Conservation (phyloP, 2,888 invertebrate species). For the Temnothorax unifasciatus region DNA sequence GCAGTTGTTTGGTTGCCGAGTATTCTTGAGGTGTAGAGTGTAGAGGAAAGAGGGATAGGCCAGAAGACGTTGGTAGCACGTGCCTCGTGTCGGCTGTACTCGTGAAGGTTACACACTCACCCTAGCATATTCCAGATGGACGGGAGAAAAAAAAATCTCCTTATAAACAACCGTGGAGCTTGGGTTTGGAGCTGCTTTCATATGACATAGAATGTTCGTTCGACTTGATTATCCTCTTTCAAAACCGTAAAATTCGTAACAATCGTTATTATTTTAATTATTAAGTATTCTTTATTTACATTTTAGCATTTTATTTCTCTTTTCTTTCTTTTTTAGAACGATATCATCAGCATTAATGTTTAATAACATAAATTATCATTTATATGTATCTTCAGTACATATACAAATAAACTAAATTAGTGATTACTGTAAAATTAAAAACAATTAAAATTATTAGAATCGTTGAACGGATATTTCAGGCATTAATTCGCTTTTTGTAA, state of each 20-base stretch:
- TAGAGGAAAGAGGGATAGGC: slow-evolving; percentile 76
- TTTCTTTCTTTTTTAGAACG: neutral
- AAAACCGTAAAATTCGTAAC: neutral
- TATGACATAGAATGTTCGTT: neutral
- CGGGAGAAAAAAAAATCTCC: slow-evolving; percentile 61
- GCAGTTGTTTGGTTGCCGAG: slow-evolving; percentile 81
- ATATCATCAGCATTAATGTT: neutral
- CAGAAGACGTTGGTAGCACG: slow-evolving; percentile 80
- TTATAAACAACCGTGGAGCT: slow-evolving; percentile 62
- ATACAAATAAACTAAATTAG: neutral
- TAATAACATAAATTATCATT: neutral
- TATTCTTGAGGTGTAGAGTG: slow-evolving; percentile 66
- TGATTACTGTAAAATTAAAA: neutral
- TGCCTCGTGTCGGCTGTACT: slow-evolving; percentile 81
- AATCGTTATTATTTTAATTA: slow-evolving; percentile 5
- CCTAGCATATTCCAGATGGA: slow-evolving; percentile 66
- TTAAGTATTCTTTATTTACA: neutral
- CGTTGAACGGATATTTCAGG: neutral
- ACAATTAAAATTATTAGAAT: neutral
- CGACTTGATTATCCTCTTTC: slow-evolving; percentile 18
- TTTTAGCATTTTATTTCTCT: neutral
- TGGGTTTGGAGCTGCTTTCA: slow-evolving; percentile 17
- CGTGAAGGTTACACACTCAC: slow-evolving; percentile 70
- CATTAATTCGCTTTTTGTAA: slow-evolving; percentile 10
- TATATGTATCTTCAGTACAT: neutral